Evolutionary conservation across 2,797 vertebrate genomes (phyloP), one percentile per base, ranked within the genome.

Genomic region (Odontamblyopus lacepedii): DNA sequence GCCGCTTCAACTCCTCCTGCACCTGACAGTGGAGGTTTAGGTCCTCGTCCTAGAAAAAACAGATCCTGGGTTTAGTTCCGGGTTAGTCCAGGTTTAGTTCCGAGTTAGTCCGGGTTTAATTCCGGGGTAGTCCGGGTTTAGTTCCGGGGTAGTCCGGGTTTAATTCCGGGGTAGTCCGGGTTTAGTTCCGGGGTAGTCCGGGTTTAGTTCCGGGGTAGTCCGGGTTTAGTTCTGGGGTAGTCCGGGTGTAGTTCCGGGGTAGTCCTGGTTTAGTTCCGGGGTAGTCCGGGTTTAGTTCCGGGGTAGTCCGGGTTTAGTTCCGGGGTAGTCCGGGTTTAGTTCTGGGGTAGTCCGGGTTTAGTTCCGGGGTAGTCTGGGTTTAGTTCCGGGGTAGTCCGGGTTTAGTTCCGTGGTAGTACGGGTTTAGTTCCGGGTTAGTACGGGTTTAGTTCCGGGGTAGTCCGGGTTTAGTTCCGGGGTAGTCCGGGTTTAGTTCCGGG

Each of bases 11-110:
- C 64, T 94, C 95, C 79, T 98, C 97, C 15, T 93, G 93, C 76
- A 95, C 48, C 90, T 99, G 97, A 91, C 97, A 97, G 81, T 98
- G 97, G 66, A 97, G 97, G 88, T 98, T 98, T 88, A 99, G 97
- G 91, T 99, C 97, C 70, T 99, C 97, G 76, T 99, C 97, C 97
- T 98, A 88, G 82, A 92, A 72, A 55, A 79, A 16, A 66, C 57
- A 60, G 5, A 63, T 18, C 60, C 2, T 4, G 5, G 16, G 16
- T 51, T 51, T 51, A 18, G 50, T 15, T 8, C 50, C 3, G 18
- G 12, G 18, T 51, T 51, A 51, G 50, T 15, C 18, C 13, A 0
- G 16, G 9, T 51, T 51, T 15, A 18, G 50, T 41, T 8, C 50
- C 3, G 18, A 12, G 27, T 26, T 23, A 38, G 56, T 26, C n/a